Conservation (phyloP, 2,888 invertebrate genomes). For the Ophion slaviceki region DNA sequence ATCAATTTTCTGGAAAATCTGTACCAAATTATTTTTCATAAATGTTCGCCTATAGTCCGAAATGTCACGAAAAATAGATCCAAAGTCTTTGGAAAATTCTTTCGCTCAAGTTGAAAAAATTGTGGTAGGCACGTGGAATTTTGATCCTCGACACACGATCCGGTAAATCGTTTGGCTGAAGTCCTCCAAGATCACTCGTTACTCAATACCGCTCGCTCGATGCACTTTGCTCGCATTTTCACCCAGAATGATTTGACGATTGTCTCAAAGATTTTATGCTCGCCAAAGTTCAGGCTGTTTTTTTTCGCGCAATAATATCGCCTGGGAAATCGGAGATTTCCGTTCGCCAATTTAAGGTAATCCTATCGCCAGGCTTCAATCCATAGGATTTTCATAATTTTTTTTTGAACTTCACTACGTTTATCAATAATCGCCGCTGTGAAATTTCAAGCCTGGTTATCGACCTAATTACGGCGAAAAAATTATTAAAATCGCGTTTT, state of each 20-base stretch:
- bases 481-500: too few species aligned
- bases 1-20: not conserved
- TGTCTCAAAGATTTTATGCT: constrained; percentile 24
- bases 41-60: not conserved
- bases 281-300: constrained; percentile 34
- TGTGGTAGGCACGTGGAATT: not conserved
- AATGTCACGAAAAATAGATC: not conserved
- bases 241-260: constrained; percentile 37
- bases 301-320: constrained; percentile 27
- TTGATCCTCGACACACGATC: not conserved
- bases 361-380: too few species aligned
- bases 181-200: not conserved
- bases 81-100: not conserved
- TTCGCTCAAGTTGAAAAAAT: not conserved
- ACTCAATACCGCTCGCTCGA: constrained; percentile 46
- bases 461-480: too few species aligned
- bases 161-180: constrained; percentile 11
- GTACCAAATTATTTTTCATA: too few species aligned
- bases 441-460: too few species aligned
- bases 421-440: too few species aligned
- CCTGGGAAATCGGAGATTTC: constrained; percentile 11
- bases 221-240: constrained; percentile 51
- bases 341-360: not conserved
- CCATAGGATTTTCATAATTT: too few species aligned
- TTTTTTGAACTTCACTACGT: too few species aligned